phyloP scores from a whole-genome alignment of 2,797 vertebrate genomes.

The Lepus oiostolus region DNA sequence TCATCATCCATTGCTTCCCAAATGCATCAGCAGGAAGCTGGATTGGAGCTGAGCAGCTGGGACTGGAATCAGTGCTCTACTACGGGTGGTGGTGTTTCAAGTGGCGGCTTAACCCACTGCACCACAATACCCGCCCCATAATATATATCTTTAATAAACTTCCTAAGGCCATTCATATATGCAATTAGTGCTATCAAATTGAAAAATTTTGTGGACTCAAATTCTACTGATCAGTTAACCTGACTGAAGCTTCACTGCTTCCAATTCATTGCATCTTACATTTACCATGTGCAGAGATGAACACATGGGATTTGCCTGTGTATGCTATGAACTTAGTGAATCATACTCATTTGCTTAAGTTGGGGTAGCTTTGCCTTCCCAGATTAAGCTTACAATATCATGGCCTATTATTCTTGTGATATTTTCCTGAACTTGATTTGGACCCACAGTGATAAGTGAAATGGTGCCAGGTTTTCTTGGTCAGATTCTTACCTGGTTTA shows the following conservation, averaged over 20 bases:
- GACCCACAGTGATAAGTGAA: background rate
- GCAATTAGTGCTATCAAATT: background rate
- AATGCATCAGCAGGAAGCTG: too few relatives aligned
- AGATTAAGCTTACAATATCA: background rate
- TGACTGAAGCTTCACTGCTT: background rate
- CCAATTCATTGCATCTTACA: background rate
- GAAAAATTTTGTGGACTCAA: background rate
- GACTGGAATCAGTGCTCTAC: too few relatives aligned
- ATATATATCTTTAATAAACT: too few relatives aligned
- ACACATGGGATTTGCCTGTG: background rate
- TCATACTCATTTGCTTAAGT: background rate
- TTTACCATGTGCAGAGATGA: background rate
- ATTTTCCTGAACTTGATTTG: background rate
- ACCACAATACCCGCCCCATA: too few relatives aligned
- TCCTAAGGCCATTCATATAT: background rate
- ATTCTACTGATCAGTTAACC: background rate
- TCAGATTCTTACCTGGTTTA: slow-evolving; percentile 22
- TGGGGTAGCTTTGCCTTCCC: background rate
- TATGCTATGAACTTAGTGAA: background rate
- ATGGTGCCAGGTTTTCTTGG: background rate
- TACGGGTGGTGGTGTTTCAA: too few relatives aligned
- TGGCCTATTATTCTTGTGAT: background rate
- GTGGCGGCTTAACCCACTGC: too few relatives aligned
- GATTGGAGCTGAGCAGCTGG: too few relatives aligned
- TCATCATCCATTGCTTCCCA: too few relatives aligned